phyloP scores from a whole-genome alignment of 2,113 vertebrate genomes.

The Mionectes macconnelli region DNA sequence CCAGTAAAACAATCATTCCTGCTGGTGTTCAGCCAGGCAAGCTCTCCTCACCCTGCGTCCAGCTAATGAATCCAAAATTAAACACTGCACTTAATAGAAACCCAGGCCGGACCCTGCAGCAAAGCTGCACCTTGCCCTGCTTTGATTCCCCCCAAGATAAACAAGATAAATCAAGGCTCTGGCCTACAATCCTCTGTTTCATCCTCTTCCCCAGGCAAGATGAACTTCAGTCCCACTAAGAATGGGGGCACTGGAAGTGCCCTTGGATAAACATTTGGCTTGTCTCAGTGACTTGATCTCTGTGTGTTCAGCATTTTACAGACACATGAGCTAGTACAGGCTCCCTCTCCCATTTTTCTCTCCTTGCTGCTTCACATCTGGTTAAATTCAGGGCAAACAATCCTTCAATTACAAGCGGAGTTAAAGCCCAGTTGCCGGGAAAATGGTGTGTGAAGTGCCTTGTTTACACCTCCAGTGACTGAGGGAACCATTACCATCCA shows the following conservation, averaged over 20 bases:
- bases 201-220: slow-evolving; percentile 34
- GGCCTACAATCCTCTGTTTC: slow-evolving; percentile 30
- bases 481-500: background rate
- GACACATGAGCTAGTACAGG: background rate
- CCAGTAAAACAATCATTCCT: background rate
- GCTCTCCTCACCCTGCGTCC: background rate
- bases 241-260: background rate
- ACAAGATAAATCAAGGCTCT: background rate
- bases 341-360: background rate
- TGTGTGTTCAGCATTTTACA: slow-evolving; percentile 42
- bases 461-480: background rate
- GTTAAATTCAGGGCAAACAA: background rate
- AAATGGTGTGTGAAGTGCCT: background rate
- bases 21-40: background rate
- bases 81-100: background rate
- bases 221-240: slow-evolving; percentile 24
- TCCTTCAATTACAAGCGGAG: background rate
- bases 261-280: slow-evolving; percentile 33
- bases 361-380: background rate
- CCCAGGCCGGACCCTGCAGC: background rate
- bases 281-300: slow-evolving; percentile 28
- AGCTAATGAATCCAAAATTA: slow-evolving; percentile 22
- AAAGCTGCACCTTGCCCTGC: slow-evolving; percentile 22
- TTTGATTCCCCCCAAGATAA: background rate
- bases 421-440: background rate